Percentiles rank a stretch among this genome's conserved stretches.
These are phyloP conservation scores for Melinopterus prodromus DNA, from an alignment of 2,888 invertebrate genomes.

Conservation along the genomic window DNA sequence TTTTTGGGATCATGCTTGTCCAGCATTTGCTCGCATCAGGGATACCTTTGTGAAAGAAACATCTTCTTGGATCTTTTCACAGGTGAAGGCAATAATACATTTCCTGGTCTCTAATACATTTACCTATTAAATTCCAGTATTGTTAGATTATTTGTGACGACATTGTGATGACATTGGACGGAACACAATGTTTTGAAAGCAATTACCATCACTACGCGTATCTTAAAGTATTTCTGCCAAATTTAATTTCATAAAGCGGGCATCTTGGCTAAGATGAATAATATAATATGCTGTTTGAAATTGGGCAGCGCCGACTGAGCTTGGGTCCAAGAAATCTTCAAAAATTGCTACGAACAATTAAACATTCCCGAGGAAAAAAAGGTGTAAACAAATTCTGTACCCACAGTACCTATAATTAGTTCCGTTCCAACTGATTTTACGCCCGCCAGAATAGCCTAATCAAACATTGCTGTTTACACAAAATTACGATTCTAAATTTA, in stretches of 20 bases:
- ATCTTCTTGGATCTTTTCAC: too few relatives aligned
- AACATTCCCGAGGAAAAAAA: neutral
- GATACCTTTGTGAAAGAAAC: too few relatives aligned
- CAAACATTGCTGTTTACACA: neutral
- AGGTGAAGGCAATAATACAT: too few relatives aligned
- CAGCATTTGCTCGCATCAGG: too few relatives aligned
- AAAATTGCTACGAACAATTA: neutral
- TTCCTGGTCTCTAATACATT: too few relatives aligned
- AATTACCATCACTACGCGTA: too few relatives aligned
- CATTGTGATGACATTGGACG: too few relatives aligned
- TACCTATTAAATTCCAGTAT: too few relatives aligned
- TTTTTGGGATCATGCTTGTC: too few relatives aligned
- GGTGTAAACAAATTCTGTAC: neutral
- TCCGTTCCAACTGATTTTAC: neutral
- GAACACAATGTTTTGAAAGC: too few relatives aligned
- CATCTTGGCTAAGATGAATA: neutral
- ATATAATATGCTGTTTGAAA: neutral
- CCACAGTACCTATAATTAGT: neutral
- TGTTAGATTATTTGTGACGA: too few relatives aligned
- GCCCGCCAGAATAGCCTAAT: neutral
- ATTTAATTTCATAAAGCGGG: neutral
- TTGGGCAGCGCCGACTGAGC: neutral
- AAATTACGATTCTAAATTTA: neutral
- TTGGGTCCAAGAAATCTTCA: neutral
- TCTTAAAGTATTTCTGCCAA: neutral